Base-by-base conservation (phyloP, 2,888 invertebrate species). In the Caradrina kadenii region DNA sequence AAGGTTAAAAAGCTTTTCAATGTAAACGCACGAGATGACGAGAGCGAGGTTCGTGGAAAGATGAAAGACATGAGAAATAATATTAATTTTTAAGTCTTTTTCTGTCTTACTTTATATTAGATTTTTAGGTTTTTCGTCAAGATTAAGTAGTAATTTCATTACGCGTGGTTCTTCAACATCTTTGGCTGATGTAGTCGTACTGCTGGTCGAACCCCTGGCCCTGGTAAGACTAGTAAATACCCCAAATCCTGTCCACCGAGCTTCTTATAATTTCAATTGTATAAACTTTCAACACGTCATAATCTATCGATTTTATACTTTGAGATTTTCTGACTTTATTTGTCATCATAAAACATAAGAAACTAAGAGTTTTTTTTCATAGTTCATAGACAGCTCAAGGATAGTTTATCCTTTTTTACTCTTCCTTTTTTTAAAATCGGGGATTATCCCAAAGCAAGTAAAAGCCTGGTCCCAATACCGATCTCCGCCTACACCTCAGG, bases 401-500 rank as follows among this genome's bases (percentile, higher is more conserved):
- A n/a, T n/a, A n/a, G n/a, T n/a, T n/a, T n/a, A n/a, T n/a, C n/a
- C n/a, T n/a, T n/a, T n/a, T 39, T 39, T 13, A 8, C 1, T 10
- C 0, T 35, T 8, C 35, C 6, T 13, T 13, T 39, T 13, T 39
- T 13, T 39, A 1, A 39, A 39, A 39, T 39, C 17, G 6, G 13
- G 54, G 35, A 58, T 15, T 21, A 35, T 69, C 53, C 52, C n/a
- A 4, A 11, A 2, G 17, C 2, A 15, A 1, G 45, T 0, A 2
- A 65, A 45, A 26, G 6, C 21, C 3, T 83, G 68, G 83, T 73
- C 59, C 7, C 63, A 60, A 62, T 69, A 80, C n/a, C 42, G 50
- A 65, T 73, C 67, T 63, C 77, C 80, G 52, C 82, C 81, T 73
- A 81, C 84, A 84, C 84, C 76, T 81, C 73, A 22, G 69, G 83